Evolutionary conservation across 1,140 invertebrate species (phyloP).

Genomic region (Trypoxylus dichotomus): DNA sequence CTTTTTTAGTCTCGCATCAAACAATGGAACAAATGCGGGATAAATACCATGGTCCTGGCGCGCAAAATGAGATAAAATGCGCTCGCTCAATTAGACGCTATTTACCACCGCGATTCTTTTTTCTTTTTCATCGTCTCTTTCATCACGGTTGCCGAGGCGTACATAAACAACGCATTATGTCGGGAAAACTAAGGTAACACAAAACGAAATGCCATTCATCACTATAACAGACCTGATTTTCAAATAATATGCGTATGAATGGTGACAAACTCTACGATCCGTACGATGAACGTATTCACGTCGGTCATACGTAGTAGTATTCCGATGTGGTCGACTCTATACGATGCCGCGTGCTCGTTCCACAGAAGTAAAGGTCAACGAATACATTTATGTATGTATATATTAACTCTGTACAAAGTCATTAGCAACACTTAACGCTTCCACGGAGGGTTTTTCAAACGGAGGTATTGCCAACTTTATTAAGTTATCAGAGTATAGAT

Average conservation of each 20-base stretch:
- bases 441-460: neutral
- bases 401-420: neutral
- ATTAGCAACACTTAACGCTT: neutral
- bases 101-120: neutral
- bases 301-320: neutral
- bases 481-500: neutral
- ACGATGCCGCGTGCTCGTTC: no score
- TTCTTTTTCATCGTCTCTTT: neutral
- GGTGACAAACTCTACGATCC: neutral
- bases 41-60: neutral
- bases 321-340: no score
- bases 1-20: neutral
- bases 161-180: neutral
- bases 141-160: neutral
- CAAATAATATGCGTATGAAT: neutral
- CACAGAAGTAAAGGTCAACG: no score
- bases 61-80: neutral
- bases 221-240: neutral
- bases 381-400: no score
- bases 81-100: neutral
- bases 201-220: neutral
- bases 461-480: neutral
- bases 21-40: neutral
- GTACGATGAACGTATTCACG: neutral
- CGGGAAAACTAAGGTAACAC: no score